These are phyloP conservation scores for Myrmophylax atrothorax DNA, from an alignment of 2,113 vertebrate species.

Conservation along the genomic window DNA sequence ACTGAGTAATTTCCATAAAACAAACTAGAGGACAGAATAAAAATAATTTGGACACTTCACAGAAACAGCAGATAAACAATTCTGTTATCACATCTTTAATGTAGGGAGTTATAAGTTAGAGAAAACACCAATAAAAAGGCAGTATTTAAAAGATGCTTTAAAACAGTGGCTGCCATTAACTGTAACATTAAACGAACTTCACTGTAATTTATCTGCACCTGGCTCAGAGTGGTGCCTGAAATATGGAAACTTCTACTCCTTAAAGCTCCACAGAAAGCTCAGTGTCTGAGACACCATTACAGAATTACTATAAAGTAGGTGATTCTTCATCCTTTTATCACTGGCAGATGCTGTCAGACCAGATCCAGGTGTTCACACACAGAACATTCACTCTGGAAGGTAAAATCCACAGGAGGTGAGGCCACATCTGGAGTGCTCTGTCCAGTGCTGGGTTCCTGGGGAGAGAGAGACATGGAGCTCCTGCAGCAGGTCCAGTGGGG, in stretches of 20 bases:
- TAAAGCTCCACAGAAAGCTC: background rate
- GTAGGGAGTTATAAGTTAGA: background rate
- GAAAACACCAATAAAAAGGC: conserved; percentile 34
- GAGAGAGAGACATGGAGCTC: background rate
- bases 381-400: background rate
- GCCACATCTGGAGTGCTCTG: background rate
- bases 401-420: background rate
- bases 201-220: conserved; percentile 11
- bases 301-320: background rate
- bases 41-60: background rate
- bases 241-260: conserved; percentile 1
- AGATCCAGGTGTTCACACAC: background rate
- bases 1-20: background rate
- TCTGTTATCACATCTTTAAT: background rate
- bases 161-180: conserved; percentile 22
- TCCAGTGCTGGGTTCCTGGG: background rate
- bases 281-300: background rate
- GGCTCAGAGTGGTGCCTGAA: background rate
- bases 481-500: background rate
- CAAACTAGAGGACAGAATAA: background rate
- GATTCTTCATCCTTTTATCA: background rate
- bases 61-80: background rate
- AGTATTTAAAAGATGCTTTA: conserved; percentile 10
- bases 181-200: conserved; percentile 1
- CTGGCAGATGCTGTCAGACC: background rate